A percentile compares a stretch with the other conserved stretches of the same genome.
phyloP scores from a whole-genome alignment of 2,888 invertebrate species.

The Dicranocentrus wangi region DNA sequence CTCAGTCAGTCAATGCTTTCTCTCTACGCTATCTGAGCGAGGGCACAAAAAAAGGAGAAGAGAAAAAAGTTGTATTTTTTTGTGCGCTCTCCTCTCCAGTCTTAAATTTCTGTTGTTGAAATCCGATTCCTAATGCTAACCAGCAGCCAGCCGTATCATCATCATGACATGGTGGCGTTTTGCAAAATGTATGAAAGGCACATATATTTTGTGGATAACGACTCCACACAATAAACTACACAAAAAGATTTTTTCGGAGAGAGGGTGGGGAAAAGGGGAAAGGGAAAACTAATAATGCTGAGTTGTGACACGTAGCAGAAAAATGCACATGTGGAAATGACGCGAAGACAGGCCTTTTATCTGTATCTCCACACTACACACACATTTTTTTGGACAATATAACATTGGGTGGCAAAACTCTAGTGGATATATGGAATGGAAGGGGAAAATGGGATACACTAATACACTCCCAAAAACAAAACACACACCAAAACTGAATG shows the following conservation, averaged over 20 bases:
- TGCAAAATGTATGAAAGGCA: background rate
- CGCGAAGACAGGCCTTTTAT: conserved; percentile 31
- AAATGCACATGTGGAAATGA: conserved; percentile 54
- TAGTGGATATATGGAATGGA: no score
- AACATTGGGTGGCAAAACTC: background rate
- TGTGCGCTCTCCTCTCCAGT: background rate
- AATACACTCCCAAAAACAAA: no score
- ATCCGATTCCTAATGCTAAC: background rate
- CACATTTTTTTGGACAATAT: background rate
- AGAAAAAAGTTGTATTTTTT: background rate
- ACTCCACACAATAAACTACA: no score
- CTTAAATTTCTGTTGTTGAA: background rate
- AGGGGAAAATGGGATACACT: no score
- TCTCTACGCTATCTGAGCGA: background rate
- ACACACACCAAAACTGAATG: no score
- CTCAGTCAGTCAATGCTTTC: background rate
- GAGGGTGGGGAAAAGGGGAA: no score
- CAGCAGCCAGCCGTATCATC: no score
- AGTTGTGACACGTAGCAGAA: conserved; percentile 49
- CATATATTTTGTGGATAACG: no score
- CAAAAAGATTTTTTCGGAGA: no score
- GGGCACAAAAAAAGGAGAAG: background rate
- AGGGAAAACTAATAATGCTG: conserved; percentile 49
- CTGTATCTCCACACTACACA: conserved; percentile 2
- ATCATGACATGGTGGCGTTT: background rate